Evolutionary conservation across 2,797 vertebrate species (phyloP).

Genomic region (Xenentodon cancila): DNA sequence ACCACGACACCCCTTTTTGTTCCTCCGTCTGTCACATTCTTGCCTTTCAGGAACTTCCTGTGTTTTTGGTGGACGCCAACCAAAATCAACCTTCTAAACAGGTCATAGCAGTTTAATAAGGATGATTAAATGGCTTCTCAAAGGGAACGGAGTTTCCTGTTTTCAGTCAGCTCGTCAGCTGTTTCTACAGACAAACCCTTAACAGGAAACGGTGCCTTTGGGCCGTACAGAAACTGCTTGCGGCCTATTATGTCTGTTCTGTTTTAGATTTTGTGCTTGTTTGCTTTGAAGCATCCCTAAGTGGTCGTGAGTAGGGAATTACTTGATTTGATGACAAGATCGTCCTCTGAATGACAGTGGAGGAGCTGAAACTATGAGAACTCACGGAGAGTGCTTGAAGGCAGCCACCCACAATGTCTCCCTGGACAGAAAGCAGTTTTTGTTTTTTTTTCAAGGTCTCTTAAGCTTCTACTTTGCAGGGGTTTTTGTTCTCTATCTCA

Average conservation of each 20-base stretch:
- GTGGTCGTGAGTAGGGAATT: slow-evolving; percentile 30
- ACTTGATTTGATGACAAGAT: slow-evolving; percentile 15
- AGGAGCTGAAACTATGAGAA: slow-evolving; percentile 39
- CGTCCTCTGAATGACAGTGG: slow-evolving; percentile 24
- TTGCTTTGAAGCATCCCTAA: slow-evolving; percentile 39
- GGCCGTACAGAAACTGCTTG: slow-evolving; percentile 16
- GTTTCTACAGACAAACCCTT: slow-evolving; percentile 18
- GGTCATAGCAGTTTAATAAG: slow-evolving; percentile 5
- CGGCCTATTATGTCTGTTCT: slow-evolving; percentile 31
- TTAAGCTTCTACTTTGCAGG: slow-evolving; percentile 22
- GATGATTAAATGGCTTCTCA: slow-evolving; percentile 33
- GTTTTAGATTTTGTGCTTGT: slow-evolving; percentile 27
- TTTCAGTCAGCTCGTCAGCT: slow-evolving; percentile 16
- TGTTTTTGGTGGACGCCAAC: slow-evolving; percentile 54
- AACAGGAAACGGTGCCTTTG: slow-evolving; percentile 27
- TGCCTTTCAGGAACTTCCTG: slow-evolving; percentile 39
- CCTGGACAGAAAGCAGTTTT: slow-evolving; percentile 29
- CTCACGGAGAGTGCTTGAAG: slow-evolving; percentile 32
- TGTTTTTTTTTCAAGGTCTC: slow-evolving; percentile 33
- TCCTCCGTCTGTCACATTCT: slow-evolving; percentile 31
- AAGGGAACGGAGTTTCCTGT: slow-evolving; percentile 8
- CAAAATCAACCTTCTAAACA: slow-evolving; percentile 52
- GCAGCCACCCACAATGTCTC: slow-evolving; percentile 34
- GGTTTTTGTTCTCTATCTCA: slow-evolving; percentile 11
- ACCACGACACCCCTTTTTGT: slow-evolving; percentile 41